phyloP scores from a whole-genome alignment of 2,113 vertebrate genomes.

The Rattus norvegicus region DNA sequence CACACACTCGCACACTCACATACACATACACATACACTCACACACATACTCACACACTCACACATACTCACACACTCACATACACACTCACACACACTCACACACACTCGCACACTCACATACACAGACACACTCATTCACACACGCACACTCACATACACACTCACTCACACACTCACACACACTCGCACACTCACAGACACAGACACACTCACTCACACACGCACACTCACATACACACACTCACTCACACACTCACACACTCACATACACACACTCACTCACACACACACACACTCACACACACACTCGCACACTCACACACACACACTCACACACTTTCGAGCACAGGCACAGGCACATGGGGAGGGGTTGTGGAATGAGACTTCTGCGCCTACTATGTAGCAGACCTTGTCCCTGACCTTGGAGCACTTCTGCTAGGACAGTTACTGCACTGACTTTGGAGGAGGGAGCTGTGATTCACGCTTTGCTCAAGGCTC shows the following conservation, averaged over 20 bases:
- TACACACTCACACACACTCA: not conserved
- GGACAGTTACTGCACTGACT: not conserved
- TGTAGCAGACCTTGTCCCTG: not conserved
- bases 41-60: not conserved
- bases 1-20: not conserved
- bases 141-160: not conserved
- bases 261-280: not conserved
- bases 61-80: not conserved
- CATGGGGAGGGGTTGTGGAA: not conserved
- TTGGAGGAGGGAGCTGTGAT: not conserved
- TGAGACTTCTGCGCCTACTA: not conserved
- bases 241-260: not conserved
- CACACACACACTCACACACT: not conserved
- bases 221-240: not conserved
- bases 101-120: not conserved
- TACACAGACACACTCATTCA: not conserved
- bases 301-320: not conserved
- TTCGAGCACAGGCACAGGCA: not conserved
- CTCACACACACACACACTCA: not conserved
- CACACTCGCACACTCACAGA: not conserved
- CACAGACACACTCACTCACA: no score
- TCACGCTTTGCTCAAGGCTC: slow-evolving; percentile 13
- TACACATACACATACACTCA: not conserved
- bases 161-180: not conserved
- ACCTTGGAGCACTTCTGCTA: not conserved